Evolutionary conservation across 2,888 invertebrate species (phyloP), one percentile per base, ranked within the genome.

Genomic region (Lithophane ornitopus): DNA sequence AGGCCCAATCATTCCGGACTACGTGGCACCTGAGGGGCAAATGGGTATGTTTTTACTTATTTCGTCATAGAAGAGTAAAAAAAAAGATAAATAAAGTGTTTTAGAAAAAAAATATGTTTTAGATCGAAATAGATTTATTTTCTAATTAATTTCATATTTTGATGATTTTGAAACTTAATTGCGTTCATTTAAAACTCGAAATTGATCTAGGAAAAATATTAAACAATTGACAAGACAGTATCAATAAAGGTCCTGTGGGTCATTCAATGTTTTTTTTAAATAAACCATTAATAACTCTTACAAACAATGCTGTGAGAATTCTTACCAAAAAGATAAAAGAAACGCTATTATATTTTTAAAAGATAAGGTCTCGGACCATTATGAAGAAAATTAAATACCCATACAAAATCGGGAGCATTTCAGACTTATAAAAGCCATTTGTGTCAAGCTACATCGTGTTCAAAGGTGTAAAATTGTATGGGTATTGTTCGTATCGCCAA

Each of bases 1-100:
- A 89, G 91, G 92, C 91, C 89, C 90, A 87, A 94, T 86, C 87
- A 95, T 95, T 95, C 95, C 95, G 90, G 95, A 95, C 92, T 95
- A 94, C 95, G 91, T 90, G 80, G 88, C 92, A 71, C 87, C 91
- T 69, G 94, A 94, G 89, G 94, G 94, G 88, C 95, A 95, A 92
- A 96, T 96, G 96, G 96, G 96, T 96, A 95, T 89, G 94, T 93
- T 89, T 39, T 39, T 1, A 44, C 0, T 39, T 71, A 22, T 41
- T 59, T 28, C 26, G 2, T 28, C 0, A 58, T 6, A 56, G 74
- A 41, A 34, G 6, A 39, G 39, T 46, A 1, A 16, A 9, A n/a
- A 69, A 49, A 39, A 0, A 14, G 4, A 14, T 14, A 3, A 11
- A 26, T 22, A 16, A 26, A 28, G 3, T 8, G n/a, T 19, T 12